phyloP scores from a whole-genome alignment of 2,797 vertebrate genomes.

The Sternarchorhynchus goeldii region DNA sequence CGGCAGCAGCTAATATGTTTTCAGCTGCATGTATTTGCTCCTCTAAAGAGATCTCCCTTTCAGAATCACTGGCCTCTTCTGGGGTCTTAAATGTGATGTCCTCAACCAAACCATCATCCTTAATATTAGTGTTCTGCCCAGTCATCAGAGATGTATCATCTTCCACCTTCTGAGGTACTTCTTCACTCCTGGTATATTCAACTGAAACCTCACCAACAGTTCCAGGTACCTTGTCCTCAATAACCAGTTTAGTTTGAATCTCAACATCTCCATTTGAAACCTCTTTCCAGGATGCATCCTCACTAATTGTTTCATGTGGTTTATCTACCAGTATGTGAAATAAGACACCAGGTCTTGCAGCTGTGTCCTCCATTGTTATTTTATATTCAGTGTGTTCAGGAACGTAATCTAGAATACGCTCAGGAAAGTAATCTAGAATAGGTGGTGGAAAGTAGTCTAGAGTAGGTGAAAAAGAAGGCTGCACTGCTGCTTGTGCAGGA shows the following conservation, averaged over 20 bases:
- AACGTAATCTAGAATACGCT: constrained; percentile 14
- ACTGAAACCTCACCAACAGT: constrained; percentile 4
- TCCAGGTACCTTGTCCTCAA: constrained; percentile 1
- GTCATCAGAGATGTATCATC: constrained; percentile 5
- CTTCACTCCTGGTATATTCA: constrained; percentile 7
- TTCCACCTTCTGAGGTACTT: background rate
- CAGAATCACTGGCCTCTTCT: background rate
- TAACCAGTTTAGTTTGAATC: constrained; percentile 2
- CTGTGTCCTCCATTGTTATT: background rate
- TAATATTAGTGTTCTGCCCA: background rate
- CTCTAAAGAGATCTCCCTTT: constrained; percentile 17
- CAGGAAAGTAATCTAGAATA: background rate
- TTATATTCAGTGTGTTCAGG: constrained; percentile 16
- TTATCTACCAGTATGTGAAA: background rate
- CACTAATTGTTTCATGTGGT: constrained; percentile 3
- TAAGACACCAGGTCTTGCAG: constrained; percentile 24
- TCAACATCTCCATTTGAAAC: background rate
- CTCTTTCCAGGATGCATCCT: background rate
- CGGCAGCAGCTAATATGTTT: background rate
- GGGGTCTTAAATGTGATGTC: constrained; percentile 5
- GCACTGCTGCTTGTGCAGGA: background rate
- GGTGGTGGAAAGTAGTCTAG: constrained; percentile 29
- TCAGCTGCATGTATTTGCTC: constrained; percentile 5
- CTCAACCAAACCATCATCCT: background rate
- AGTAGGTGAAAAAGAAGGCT: constrained; percentile 25